Evolutionary conservation across 1,140 invertebrate genomes (phyloP).

Genomic region (Eumaeus atala): DNA sequence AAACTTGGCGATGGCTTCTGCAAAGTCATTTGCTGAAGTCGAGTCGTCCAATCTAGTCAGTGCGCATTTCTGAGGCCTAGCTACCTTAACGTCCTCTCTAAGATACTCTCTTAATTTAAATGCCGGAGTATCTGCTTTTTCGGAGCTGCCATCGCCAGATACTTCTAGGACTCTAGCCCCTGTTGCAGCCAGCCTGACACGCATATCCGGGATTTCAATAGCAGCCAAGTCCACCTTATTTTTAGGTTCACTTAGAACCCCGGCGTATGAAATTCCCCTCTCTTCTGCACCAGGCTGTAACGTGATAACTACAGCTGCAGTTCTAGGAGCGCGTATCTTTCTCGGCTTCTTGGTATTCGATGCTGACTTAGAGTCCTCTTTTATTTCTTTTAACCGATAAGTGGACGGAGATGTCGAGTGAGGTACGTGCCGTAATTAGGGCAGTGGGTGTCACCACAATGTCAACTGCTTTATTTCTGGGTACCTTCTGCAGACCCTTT

Average conservation of each 20-base stretch:
- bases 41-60: constrained; percentile 16
- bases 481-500: neutral
- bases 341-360: neutral
- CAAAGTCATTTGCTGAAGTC: constrained; percentile 3
- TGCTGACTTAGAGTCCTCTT: neutral
- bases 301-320: too few species aligned
- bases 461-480: too few species aligned
- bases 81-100: neutral
- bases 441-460: neutral
- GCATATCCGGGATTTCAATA: neutral
- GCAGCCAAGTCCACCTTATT: constrained; percentile 10
- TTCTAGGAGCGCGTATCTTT: too few species aligned
- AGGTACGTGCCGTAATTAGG: neutral
- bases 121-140: constrained; percentile 20
- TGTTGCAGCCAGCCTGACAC: too few species aligned
- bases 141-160: neutral
- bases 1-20: neutral
- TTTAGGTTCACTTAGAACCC: too few species aligned
- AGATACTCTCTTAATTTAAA: constrained; percentile 6
- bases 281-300: too few species aligned
- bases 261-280: too few species aligned
- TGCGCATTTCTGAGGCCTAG: constrained; percentile 14
- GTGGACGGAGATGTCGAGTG: neutral
- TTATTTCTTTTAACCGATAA: neutral
- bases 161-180: constrained; percentile 21